Evolutionary conservation across 2,797 vertebrate genomes (phyloP), one percentile per base, ranked within the genome.

Genomic region (Peromyscus nudipes): DNA sequence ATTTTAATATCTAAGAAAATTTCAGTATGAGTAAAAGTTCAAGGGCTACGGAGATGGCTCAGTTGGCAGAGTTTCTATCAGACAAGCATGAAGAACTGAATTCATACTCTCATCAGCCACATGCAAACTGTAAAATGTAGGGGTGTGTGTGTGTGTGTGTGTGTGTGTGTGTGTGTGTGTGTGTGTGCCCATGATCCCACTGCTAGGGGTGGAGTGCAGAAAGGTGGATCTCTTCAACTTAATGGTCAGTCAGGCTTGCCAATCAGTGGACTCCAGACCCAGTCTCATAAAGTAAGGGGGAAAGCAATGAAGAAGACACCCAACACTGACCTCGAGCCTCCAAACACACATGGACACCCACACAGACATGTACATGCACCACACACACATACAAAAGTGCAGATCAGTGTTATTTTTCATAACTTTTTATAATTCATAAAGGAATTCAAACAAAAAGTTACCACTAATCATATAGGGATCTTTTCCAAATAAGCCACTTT

Each of bases 361-460:
- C 29, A 76, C 37, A 62, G 37, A 75, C 25, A 75, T 13, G 37
- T 19, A 40, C 5, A 31, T 40, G 67, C 25, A 73, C 16, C 19
- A 67, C 37, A 19, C n/a, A 87, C 21, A 88, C 69, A 55, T 17
- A 87, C 23, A 29, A 49, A 97, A 91, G 14, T 69, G 67, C 3
- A 88, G 29, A 69, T 86, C 46, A 69, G 84, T 79, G 84, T 90
- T 96, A 94, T 80, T 83, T 96, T 97, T 95, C 67, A 83, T 60
- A 67, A 49, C 34, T 67, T 85, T 60, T 96, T 82, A 79, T 75
- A 89, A 89, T 95, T 92, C 40, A 95, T 11, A 73, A 29, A 97
- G 14, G 81, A 89, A 14, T 69, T 95, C 62, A 97, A 96, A 88
- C 79, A 81, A 95, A 93, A 91, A 65, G 55, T 85, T 94, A 71